A percentile compares a stretch with the other conserved stretches of the same genome.
Evolutionary conservation across 2,888 invertebrate species (phyloP).

Genomic region (Geophilus truncorum): DNA sequence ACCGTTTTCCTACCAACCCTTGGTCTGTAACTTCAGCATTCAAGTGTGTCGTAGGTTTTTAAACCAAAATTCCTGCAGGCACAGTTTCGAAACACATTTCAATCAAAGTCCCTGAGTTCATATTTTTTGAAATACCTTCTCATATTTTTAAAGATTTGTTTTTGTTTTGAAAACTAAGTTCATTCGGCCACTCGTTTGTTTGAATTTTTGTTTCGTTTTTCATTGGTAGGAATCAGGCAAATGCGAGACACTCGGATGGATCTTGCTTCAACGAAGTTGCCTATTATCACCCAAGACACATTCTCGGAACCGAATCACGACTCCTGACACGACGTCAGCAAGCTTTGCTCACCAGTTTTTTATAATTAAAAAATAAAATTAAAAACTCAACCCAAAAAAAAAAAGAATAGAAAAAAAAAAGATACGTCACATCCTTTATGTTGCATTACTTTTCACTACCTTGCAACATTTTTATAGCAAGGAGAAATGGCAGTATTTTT

Average conservation of each 20-base stretch:
- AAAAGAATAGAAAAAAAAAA: not conserved
- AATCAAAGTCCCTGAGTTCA: not conserved
- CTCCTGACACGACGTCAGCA: not conserved
- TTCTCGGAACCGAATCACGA: not conserved
- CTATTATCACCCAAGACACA: not conserved
- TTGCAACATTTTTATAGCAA: not conserved
- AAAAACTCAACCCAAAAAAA: not conserved
- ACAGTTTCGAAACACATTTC: not conserved
- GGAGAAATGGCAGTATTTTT: not conserved
- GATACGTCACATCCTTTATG: not conserved
- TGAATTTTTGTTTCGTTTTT: not conserved
- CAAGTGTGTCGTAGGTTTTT: not conserved
- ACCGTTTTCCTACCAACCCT: slow-evolving; percentile 31
- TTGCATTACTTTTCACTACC: not conserved
- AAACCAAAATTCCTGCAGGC: not conserved
- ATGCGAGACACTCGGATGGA: not conserved
- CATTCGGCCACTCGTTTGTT: not conserved
- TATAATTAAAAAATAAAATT: not conserved
- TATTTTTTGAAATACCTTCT: not conserved
- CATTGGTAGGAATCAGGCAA: not conserved
- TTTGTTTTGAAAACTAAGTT: not conserved
- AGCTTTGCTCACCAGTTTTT: not conserved
- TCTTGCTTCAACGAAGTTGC: not conserved
- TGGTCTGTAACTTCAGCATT: slow-evolving; percentile 14
- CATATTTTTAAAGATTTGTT: not conserved